A percentile compares a stretch with the other conserved stretches of the same genome.
Evolutionary conservation across 1,140 invertebrate genomes (phyloP).

Genomic region (Palaemon carinicauda): DNA sequence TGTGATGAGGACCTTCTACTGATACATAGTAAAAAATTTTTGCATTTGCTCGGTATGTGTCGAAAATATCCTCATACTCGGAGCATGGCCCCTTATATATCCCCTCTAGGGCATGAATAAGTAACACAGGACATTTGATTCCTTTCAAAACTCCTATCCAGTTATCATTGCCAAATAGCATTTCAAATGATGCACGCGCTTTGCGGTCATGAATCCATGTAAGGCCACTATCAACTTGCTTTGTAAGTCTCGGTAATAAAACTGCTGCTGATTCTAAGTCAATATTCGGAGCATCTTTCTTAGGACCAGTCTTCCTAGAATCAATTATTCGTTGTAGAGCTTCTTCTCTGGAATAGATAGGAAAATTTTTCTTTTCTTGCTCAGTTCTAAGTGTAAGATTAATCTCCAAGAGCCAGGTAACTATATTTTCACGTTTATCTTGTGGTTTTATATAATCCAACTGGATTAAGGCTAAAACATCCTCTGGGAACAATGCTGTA

Average conservation of each 20-base stretch:
- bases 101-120: background rate
- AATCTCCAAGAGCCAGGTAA: background rate
- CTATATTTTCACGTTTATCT: too few species aligned
- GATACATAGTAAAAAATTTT: conserved; percentile 71
- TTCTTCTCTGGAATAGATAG: background rate
- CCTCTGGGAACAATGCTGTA: conserved; percentile 14
- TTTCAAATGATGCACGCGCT: background rate
- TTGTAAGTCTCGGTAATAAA: conserved; percentile 6
- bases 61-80: background rate
- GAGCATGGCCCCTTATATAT: background rate
- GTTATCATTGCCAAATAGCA: background rate
- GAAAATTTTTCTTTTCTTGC: background rate
- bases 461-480: conserved; percentile 3
- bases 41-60: conserved; percentile 5
- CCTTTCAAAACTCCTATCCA: background rate
- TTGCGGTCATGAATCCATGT: conserved; percentile 23
- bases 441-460: background rate
- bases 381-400: background rate
- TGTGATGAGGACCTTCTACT: conserved; percentile 82
- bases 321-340: too few species aligned
- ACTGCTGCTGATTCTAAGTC: conserved; percentile 20
- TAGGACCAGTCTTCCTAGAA: background rate
- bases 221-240: background rate
- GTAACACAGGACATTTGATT: conserved; percentile 18
- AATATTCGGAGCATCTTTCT: background rate